These are phyloP conservation scores for Ariolimax columbianus DNA, from an alignment of 2,888 invertebrate species.

Conservation along the genomic window DNA sequence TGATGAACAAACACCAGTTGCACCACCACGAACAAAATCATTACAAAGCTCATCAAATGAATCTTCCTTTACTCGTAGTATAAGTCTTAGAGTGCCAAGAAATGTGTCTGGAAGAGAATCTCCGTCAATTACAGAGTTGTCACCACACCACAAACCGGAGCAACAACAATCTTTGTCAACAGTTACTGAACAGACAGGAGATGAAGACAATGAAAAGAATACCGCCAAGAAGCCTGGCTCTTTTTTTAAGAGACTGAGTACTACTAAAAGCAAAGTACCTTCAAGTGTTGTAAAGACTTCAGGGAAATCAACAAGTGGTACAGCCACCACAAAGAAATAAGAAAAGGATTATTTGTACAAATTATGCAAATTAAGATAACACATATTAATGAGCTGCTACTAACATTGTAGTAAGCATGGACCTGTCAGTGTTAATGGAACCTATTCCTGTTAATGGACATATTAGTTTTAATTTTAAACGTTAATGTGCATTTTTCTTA, in stretches of 20 bases:
- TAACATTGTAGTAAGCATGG: too few species aligned
- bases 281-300: constrained; percentile 29
- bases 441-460: too few species aligned
- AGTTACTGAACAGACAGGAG: constrained; percentile 56
- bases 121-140: constrained; percentile 46
- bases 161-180: constrained; percentile 54
- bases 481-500: too few species aligned
- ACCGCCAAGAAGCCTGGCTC: constrained; percentile 61
- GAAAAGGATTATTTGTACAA: constrained; percentile 32
- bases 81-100: constrained; percentile 45
- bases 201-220: constrained; percentile 51
- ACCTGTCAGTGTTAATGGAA: too few species aligned
- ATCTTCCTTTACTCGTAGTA: constrained; percentile 43
- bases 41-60: constrained; percentile 19
- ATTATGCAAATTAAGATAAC: background rate
- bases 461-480: too few species aligned
- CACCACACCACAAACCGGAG: constrained; percentile 47
- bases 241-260: constrained; percentile 65
- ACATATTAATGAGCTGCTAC: too few species aligned
- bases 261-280: constrained; percentile 63
- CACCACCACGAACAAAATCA: constrained; percentile 54
- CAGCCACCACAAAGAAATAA: constrained; percentile 56
- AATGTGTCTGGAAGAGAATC: constrained; percentile 48
- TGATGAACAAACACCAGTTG: constrained; percentile 54
- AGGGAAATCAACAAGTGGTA: background rate